Evolutionary conservation across 1,140 invertebrate species (phyloP).

Genomic region (Danaus melanippus): DNA sequence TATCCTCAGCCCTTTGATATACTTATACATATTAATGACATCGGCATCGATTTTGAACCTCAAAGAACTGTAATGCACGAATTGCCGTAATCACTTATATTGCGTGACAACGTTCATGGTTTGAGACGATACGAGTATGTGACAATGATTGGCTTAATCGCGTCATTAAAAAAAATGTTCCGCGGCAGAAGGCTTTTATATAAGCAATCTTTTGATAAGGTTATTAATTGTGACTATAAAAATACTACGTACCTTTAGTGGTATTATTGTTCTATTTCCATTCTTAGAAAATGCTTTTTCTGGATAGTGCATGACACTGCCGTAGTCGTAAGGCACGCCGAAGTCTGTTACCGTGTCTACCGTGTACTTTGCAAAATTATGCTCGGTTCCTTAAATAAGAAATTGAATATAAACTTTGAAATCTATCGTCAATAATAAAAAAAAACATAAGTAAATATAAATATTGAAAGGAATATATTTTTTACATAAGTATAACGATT

Average conservation of each 20-base stretch:
- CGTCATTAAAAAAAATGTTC: too few relatives aligned
- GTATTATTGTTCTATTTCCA: slow-evolving; percentile 75
- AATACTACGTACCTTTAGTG: slow-evolving; percentile 64
- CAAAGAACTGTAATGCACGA: too few relatives aligned
- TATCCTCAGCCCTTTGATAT: too few relatives aligned
- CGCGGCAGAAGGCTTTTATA: too few relatives aligned
- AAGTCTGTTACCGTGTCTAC: slow-evolving; percentile 76
- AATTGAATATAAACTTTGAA: background rate
- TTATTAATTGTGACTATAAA: background rate
- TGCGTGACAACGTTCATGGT: too few relatives aligned
- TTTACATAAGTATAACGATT: background rate
- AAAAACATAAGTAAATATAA: background rate
- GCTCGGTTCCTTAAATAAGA: slow-evolving; percentile 69
- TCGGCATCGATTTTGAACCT: too few relatives aligned
- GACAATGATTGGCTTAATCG: too few relatives aligned
- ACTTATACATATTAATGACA: too few relatives aligned
- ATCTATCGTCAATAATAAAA: background rate
- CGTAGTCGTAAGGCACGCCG: slow-evolving; percentile 78
- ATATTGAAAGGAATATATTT: slow-evolving; percentile 2
- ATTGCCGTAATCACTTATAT: too few relatives aligned
- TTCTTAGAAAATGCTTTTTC: slow-evolving; percentile 78
- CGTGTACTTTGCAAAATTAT: slow-evolving; percentile 81
- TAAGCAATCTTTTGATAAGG: too few relatives aligned
- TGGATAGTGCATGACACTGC: slow-evolving; percentile 83
- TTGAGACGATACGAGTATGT: too few relatives aligned